Conservation (phyloP, 2,888 invertebrate species). For the Agonopterix alstromeriana region DNA sequence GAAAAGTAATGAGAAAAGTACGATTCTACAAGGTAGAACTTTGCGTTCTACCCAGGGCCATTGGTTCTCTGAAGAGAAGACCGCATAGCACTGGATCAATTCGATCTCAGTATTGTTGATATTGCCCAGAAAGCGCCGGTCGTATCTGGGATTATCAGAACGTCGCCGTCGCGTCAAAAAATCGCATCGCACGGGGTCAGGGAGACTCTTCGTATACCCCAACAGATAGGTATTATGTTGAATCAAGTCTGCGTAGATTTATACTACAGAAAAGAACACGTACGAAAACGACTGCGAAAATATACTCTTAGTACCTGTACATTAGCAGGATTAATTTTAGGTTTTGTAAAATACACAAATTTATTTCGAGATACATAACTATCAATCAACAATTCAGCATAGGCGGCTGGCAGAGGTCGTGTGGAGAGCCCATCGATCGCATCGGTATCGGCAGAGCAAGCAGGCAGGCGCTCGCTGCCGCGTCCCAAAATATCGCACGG, state of each 20-base stretch:
- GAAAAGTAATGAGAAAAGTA: background rate
- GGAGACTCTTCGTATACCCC: too few relatives aligned
- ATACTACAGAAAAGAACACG: background rate
- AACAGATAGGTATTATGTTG: too few relatives aligned
- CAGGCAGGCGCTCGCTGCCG: constrained; percentile 29
- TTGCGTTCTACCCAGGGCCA: too few relatives aligned
- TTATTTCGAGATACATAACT: constrained; percentile 41
- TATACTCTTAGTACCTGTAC: constrained; percentile 8
- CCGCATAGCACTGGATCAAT: too few relatives aligned
- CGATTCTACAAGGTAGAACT: background rate
- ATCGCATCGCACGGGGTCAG: too few relatives aligned
- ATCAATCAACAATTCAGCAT: constrained; percentile 58
- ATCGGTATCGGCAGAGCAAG: constrained; percentile 8
- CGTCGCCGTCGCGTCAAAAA: too few relatives aligned
- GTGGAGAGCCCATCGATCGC: constrained; percentile 3
- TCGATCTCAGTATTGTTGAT: too few relatives aligned
- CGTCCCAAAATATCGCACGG: constrained; percentile 62
- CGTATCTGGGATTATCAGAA: too few relatives aligned
- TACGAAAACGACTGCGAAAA: constrained; percentile 4
- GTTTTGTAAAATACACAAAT: constrained; percentile 35
- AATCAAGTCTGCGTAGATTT: too few relatives aligned
- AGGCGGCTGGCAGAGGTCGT: constrained; percentile 38
- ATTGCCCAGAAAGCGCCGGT: too few relatives aligned
- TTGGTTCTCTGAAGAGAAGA: too few relatives aligned
- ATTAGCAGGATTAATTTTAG: constrained; percentile 26